phyloP scores from a whole-genome alignment of 2,113 vertebrate genomes.

The Centropristis striata region DNA sequence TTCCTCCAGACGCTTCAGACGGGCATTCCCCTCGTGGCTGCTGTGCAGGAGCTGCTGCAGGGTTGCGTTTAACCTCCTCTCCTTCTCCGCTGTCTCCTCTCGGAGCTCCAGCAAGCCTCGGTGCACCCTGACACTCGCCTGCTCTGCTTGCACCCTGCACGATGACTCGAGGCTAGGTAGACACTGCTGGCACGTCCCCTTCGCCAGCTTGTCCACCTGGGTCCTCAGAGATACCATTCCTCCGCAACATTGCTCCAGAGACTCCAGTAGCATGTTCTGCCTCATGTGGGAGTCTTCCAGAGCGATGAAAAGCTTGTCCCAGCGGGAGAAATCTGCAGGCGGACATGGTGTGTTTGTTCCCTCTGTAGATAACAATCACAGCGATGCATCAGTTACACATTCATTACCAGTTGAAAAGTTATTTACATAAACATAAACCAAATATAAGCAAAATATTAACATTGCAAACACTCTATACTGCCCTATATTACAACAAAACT shows the following conservation, averaged over 20 bases:
- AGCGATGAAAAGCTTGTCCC: constrained; percentile 95
- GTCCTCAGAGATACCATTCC: constrained; percentile 70
- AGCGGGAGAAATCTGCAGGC: constrained; percentile 83
- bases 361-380: constrained; percentile 29
- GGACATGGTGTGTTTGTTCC: constrained; percentile 76
- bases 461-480: not conserved
- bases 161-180: constrained; percentile 49
- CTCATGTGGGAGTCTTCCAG: constrained; percentile 95
- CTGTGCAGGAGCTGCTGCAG: constrained; percentile 62
- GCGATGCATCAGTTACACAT: constrained; percentile 10
- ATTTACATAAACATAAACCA: not conserved
- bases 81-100: constrained; percentile 56
- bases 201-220: constrained; percentile 63
- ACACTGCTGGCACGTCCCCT: constrained; percentile 56
- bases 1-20: constrained; percentile 63
- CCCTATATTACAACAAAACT: not conserved
- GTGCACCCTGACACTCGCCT: constrained; percentile 47
- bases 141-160: constrained; percentile 62
- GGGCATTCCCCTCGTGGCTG: constrained; percentile 24
- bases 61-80: constrained; percentile 68
- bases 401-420: not conserved
- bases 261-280: constrained; percentile 91
- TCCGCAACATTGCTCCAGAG: constrained; percentile 80
- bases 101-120: constrained; percentile 56
- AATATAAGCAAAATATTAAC: not conserved